Evolutionary conservation across 2,888 invertebrate species (phyloP), one percentile per base, ranked within the genome.

Genomic region (Dusona sp.): DNA sequence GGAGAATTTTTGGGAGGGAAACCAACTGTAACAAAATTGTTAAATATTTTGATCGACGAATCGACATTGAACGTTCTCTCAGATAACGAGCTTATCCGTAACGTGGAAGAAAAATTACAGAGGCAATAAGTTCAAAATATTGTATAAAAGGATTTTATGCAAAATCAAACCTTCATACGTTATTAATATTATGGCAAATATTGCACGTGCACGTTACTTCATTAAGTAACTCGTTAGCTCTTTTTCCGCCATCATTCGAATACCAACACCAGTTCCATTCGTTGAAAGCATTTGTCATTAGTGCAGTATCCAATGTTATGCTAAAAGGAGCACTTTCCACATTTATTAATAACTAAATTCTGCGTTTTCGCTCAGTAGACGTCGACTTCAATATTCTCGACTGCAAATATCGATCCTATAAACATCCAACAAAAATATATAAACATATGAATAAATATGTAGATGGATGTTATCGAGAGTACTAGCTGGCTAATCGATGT

Each of bases 401-500:
- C 68, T 33, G 42, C 13, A 42, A 68, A 48, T 74, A 82, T 82
- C 82, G 73, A 85, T 82, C 45, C 57, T 33, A 22, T n/a, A 51
- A 13, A 45, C 25, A 16, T 77, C 13, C 11, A 65, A 70, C 38
- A 36, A n/a, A 68, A 48, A 72, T 72, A 22, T 29, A 22, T 25
- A 16, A n/a, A 8, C 29, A 19, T n/a, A 19, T 33, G 67, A 22
- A 36, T 36, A 67, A 22, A 68, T 22, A 68, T 45, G 70, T 29
- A 61, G 19, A 42, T 25, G 36, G 13, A 54, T 51, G 70, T 83
- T 64, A 48, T 45, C 9, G 25, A 51, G 65, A 57, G 57, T 1
- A 73, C 45, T 42, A n/a, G 64, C 36, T 25, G n/a, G 54, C 57
- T 48, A 33, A 82, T 87, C 84, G 81, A 84, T 84, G 84, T 67